A percentile compares a stretch with the other conserved stretches of the same genome.
These are phyloP conservation scores for Tenthredo scrophulariae DNA, from an alignment of 2,888 invertebrate genomes.

Conservation along the genomic window DNA sequence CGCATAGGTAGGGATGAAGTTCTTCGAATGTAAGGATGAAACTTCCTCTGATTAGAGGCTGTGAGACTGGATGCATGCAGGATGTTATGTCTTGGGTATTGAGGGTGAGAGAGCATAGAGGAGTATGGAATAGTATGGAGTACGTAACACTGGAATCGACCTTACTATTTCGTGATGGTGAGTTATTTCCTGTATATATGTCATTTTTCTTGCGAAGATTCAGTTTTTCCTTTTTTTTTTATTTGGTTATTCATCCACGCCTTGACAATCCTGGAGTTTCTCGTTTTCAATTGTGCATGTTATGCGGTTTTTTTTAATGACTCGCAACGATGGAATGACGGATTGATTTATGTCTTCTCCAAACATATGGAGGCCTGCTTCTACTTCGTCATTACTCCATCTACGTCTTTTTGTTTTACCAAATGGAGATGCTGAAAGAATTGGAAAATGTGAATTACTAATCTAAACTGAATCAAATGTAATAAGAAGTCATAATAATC, in stretches of 20 bases:
- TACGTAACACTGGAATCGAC: too few relatives aligned
- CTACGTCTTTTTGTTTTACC: neutral
- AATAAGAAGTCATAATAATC: too few relatives aligned
- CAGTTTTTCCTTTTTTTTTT: neutral
- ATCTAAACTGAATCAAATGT: too few relatives aligned
- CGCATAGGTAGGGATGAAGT: too few relatives aligned
- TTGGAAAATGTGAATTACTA: neutral
- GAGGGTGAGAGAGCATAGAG: too few relatives aligned
- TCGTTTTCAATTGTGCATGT: neutral
- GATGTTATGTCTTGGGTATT: too few relatives aligned
- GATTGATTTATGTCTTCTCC: neutral
- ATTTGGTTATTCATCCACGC: conserved; percentile 38
- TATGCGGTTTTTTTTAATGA: conserved; percentile 17
- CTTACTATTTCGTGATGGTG: too few relatives aligned
- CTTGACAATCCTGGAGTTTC: neutral
- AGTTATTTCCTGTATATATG: too few relatives aligned
- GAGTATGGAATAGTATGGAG: too few relatives aligned
- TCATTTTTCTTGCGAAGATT: neutral
- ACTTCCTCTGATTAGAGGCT: too few relatives aligned
- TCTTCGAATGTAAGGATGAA: too few relatives aligned
- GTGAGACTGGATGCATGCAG: too few relatives aligned
- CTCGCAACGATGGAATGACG: neutral
- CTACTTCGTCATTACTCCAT: conserved; percentile 27
- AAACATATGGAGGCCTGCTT: neutral
- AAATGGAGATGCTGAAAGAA: conserved; percentile 1